Percentiles rank a stretch among this genome's conserved stretches.
Evolutionary conservation across 2,888 invertebrate species (phyloP).

Genomic region (Mythimna ferrago): DNA sequence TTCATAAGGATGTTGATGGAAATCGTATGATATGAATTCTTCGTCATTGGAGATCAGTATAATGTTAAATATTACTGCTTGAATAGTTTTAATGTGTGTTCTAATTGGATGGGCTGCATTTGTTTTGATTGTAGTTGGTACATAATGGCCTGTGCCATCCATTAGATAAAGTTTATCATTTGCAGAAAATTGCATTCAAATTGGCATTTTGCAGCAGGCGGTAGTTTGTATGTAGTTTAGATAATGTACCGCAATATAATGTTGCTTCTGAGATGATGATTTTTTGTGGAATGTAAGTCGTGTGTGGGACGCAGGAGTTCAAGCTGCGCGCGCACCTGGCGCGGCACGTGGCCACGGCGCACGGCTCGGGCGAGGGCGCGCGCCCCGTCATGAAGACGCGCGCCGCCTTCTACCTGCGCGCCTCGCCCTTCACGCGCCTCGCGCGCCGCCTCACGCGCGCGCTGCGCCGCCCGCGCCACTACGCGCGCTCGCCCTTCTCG

Average conservation of each 20-base stretch:
- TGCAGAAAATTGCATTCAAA: background rate
- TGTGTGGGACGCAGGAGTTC: constrained; percentile 92
- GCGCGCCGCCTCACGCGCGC: constrained; percentile 96
- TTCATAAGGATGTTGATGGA: too few species aligned
- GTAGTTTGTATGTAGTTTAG: background rate
- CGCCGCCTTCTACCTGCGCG: constrained; percentile 98
- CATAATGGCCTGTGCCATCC: background rate
- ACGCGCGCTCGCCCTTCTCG: constrained; percentile 96
- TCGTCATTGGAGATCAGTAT: too few species aligned
- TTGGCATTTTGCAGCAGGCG: background rate
- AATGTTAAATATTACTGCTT: too few species aligned
- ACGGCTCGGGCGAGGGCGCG: constrained; percentile 93
- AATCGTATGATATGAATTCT: too few species aligned
- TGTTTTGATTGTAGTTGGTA: background rate
- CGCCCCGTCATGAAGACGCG: constrained; percentile 99
- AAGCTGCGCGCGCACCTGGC: constrained; percentile 98
- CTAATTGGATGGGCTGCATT: too few species aligned
- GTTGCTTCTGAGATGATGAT: background rate
- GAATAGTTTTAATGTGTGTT: too few species aligned
- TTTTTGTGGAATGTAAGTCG: background rate
- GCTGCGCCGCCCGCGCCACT: constrained; percentile 95
- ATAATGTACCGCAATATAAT: background rate
- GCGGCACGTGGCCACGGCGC: constrained; percentile 98
- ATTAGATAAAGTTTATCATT: background rate
- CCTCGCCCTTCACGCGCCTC: constrained; percentile 97